Evolutionary conservation across 2,797 vertebrate species (phyloP).

Genomic region (Gambusia yucatana): DNA sequence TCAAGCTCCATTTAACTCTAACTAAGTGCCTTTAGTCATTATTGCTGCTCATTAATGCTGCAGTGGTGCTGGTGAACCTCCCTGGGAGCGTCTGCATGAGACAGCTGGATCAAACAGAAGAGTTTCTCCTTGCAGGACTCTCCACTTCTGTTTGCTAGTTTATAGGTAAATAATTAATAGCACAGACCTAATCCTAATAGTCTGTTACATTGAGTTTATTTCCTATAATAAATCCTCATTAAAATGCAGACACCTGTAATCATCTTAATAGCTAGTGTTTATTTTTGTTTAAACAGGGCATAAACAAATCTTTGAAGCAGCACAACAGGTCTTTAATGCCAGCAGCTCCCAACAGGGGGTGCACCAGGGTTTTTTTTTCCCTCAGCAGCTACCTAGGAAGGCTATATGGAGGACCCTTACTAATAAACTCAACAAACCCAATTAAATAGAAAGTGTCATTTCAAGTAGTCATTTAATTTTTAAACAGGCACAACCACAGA

Average conservation of each 20-base stretch:
- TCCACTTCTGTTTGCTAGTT: constrained; percentile 25
- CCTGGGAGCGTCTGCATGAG: constrained; percentile 52
- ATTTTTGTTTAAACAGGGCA: constrained; percentile 40
- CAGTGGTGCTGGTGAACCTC: constrained; percentile 51
- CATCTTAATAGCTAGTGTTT: constrained; percentile 44
- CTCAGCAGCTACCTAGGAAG: neutral
- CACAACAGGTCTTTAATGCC: constrained; percentile 16
- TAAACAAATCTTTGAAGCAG: constrained; percentile 44
- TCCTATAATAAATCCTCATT: constrained; percentile 39
- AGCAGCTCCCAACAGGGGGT: constrained; percentile 4
- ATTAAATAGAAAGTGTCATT: constrained; percentile 5
- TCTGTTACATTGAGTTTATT: constrained; percentile 31
- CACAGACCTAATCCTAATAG: constrained; percentile 45
- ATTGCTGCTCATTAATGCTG: constrained; percentile 72
- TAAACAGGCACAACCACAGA: neutral
- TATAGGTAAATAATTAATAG: constrained; percentile 29
- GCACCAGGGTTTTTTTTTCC: neutral
- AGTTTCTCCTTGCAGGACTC: constrained; percentile 14
- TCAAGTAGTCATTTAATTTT: neutral
- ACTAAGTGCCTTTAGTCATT: constrained; percentile 77
- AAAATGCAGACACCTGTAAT: constrained; percentile 50
- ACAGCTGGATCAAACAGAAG: constrained; percentile 39
- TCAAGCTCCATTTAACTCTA: constrained; percentile 78
- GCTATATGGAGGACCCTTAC: too few relatives aligned
- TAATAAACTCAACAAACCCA: constrained; percentile 16